phyloP scores from a whole-genome alignment of 2,888 invertebrate species.

The Drosophila niveifrons region DNA sequence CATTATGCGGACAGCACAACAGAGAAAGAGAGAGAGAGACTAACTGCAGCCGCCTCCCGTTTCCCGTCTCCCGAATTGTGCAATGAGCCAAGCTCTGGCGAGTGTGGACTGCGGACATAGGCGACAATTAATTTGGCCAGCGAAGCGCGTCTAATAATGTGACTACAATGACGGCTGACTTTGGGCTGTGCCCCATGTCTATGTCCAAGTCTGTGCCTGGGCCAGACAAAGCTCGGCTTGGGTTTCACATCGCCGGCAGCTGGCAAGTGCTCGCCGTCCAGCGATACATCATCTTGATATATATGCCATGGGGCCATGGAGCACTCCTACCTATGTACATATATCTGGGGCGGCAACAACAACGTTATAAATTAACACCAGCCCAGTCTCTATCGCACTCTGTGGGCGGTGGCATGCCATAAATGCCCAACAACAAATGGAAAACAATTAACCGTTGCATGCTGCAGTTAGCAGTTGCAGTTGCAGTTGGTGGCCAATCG shows the following conservation, averaged over 20 bases:
- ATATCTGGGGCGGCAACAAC: conserved; percentile 24
- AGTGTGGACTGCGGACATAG: conserved; percentile 28
- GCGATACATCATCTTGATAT: conserved; percentile 67
- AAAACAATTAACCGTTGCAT: conserved; percentile 72
- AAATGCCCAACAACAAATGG: conserved; percentile 62
- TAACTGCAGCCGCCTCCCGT: conserved; percentile 9
- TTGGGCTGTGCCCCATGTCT: not conserved
- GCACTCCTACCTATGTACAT: conserved; percentile 33
- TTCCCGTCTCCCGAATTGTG: conserved; percentile 33
- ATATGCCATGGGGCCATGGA: conserved; percentile 44
- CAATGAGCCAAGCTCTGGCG: conserved; percentile 44
- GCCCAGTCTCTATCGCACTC: conserved; percentile 31
- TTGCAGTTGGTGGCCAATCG: conserved; percentile 22
- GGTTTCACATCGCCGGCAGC: conserved; percentile 44
- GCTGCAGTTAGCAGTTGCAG: conserved; percentile 40
- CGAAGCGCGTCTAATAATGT: conserved; percentile 80
- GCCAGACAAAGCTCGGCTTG: conserved; percentile 57
- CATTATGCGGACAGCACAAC: conserved; percentile 43
- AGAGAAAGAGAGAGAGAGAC: not conserved
- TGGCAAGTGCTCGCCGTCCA: conserved; percentile 56
- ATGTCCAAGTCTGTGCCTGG: not conserved
- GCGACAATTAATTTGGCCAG: conserved; percentile 75
- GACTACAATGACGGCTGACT: conserved; percentile 64
- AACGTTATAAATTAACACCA: conserved; percentile 70
- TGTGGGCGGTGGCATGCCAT: conserved; percentile 68